phyloP scores from a whole-genome alignment of 1,140 invertebrate genomes.

The Trichoplusia ni region DNA sequence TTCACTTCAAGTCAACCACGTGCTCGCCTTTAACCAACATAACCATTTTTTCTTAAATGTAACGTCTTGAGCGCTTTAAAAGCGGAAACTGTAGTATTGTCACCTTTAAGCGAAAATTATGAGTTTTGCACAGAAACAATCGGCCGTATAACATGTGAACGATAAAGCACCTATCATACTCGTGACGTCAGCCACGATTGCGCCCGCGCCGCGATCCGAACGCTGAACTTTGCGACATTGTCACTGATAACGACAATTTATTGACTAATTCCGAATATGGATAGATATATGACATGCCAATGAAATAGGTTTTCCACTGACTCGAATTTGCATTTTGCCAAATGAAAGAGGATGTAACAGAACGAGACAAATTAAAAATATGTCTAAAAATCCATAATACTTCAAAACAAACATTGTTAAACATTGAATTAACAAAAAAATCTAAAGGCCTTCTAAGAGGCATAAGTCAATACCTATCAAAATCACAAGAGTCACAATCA shows the following conservation, averaged over 20 bases:
- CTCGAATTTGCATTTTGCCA: background rate
- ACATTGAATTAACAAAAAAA: background rate
- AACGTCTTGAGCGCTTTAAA: too few relatives aligned
- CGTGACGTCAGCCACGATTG: slow-evolving; percentile 64
- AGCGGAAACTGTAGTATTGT: too few relatives aligned
- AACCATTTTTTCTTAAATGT: background rate
- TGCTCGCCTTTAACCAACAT: too few relatives aligned
- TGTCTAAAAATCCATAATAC: too few relatives aligned
- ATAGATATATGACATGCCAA: slow-evolving; percentile 31
- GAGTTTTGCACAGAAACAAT: slow-evolving; percentile 48
- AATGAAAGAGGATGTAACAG: background rate
- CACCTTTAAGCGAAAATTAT: slow-evolving; percentile 1
- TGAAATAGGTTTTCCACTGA: background rate
- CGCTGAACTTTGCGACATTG: slow-evolving; percentile 70
- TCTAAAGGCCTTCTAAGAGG: background rate
- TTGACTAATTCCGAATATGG: slow-evolving; percentile 53
- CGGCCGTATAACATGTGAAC: slow-evolving; percentile 43
- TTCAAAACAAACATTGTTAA: too few relatives aligned
- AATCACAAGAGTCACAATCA: too few relatives aligned
- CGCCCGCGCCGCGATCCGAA: slow-evolving; percentile 42
- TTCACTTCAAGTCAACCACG: too few relatives aligned
- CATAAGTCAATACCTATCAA: background rate
- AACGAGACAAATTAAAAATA: too few relatives aligned
- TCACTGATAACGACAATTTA: slow-evolving; percentile 65
- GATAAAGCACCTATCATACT: slow-evolving; percentile 58